Base-by-base conservation (phyloP, 2,888 invertebrate species). In the Drosophila peninsularis region DNA sequence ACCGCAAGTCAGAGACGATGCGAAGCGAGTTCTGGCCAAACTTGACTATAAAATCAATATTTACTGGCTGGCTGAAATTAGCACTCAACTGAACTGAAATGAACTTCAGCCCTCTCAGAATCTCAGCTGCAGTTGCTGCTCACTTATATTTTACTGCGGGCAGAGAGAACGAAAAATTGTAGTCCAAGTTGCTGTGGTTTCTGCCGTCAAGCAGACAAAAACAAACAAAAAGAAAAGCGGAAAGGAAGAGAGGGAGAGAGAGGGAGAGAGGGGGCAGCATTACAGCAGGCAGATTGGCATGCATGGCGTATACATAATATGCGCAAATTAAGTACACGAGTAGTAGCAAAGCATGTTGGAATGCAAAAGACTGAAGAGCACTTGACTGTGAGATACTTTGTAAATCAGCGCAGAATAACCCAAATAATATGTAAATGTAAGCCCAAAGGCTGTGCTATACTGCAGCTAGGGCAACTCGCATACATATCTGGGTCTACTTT, bases 1-100 rank as follows among this genome's bases (percentile, higher is more conserved):
- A 17, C 39, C 55, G 11, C 50, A 61, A 47, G n/a, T n/a, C 44
- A 27, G 45, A 42, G 14, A 7, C 6, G 47, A 1, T 5, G 30
- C 11, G 11, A 47, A 47, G 30, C 7, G 30, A 47, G 13, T 47
- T 30, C 3, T 47, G 32, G 19, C 19, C 14, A 66, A 62, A 54
- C 27, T 62, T 56, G 54, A 44, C 60, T 55, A 45, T 32, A 75
- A 70, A 87, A 89, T 89, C 89, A 83, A 83, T 83, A 83, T 84
- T 81, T 73, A 71, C 69, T 64, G 67, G 10, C n/a, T 66, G 21
- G 70, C 62, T 69, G 54, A 78, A 84, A 84, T 78, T 81, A 84
- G 52, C 71, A 71, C 67, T 47, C 65, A 81, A 70, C 75, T 65
- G 81, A 66, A 61, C 55, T 63, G 58, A 72, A 79, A 74, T 66